Percentiles rank a stretch among this genome's conserved stretches.
Conservation (phyloP, 2,888 invertebrate genomes). For the Oligia latruncula region DNA sequence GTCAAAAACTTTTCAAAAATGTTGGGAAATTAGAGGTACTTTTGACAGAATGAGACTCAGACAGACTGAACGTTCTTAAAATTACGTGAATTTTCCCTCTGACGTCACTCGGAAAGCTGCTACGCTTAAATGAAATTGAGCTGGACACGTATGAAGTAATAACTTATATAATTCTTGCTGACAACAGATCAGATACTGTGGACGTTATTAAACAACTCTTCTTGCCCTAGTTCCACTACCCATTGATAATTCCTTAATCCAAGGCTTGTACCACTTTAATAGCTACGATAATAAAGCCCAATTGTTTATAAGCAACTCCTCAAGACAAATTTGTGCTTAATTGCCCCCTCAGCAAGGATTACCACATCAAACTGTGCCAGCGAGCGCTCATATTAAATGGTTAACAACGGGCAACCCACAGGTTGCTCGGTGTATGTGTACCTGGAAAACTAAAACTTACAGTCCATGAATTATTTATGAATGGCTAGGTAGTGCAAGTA, state of each 20-base stretch:
- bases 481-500: conserved; percentile 43
- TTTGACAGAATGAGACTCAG: too few species aligned
- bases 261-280: background rate
- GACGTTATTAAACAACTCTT: background rate
- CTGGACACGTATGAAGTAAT: background rate
- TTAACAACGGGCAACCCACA: conserved; percentile 74
- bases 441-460: conserved; percentile 84
- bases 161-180: background rate
- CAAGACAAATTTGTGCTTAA: conserved; percentile 63
- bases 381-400: conserved; percentile 74
- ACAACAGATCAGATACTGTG: background rate
- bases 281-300: conserved; percentile 35
- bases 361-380: conserved; percentile 68
- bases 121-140: background rate
- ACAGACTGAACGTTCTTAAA: background rate
- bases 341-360: conserved; percentile 61
- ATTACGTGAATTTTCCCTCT: background rate
- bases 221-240: background rate
- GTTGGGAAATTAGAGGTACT: too few species aligned
- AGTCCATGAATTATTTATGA: conserved; percentile 79
- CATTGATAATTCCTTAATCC: conserved; percentile 15
- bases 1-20: too few species aligned
- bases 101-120: background rate
- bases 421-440: conserved; percentile 74
- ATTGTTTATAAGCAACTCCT: conserved; percentile 41